These are phyloP conservation scores for Agrochola lychnidis DNA, from an alignment of 2,888 invertebrate species.

Conservation along the genomic window DNA sequence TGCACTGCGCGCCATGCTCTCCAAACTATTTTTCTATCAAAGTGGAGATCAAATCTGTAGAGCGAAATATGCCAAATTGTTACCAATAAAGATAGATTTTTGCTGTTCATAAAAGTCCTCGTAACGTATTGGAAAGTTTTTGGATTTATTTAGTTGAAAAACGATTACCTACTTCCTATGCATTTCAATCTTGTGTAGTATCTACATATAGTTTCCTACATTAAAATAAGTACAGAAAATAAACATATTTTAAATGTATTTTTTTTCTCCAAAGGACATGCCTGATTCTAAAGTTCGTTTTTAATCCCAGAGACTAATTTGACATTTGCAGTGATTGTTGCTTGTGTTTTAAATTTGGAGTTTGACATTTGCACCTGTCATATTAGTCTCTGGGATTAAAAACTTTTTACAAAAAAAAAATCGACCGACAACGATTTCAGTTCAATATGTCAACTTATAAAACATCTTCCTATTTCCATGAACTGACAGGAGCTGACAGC, in stretches of 20 bases:
- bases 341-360: too few relatives aligned
- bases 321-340: too few relatives aligned
- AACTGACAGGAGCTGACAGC: background rate
- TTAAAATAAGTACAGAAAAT: background rate
- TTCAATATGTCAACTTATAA: background rate
- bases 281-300: background rate
- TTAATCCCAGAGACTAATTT: too few relatives aligned
- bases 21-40: constrained; percentile 31
- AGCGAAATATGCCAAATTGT: constrained; percentile 27
- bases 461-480: background rate
- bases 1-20: constrained; percentile 25
- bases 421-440: background rate
- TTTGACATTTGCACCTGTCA: too few relatives aligned
- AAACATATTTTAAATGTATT: too few relatives aligned
- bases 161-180: background rate
- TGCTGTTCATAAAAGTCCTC: background rate
- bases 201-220: background rate
- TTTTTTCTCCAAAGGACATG: background rate
- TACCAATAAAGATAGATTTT: background rate
- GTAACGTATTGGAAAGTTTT: background rate
- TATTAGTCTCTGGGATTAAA: too few relatives aligned
- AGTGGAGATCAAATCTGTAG: constrained; percentile 16
- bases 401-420: too few relatives aligned
- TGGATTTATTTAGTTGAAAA: background rate
- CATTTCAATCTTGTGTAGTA: too few relatives aligned